Base-by-base conservation (phyloP, 2,888 invertebrate genomes). In the Campoplex nolae region DNA sequence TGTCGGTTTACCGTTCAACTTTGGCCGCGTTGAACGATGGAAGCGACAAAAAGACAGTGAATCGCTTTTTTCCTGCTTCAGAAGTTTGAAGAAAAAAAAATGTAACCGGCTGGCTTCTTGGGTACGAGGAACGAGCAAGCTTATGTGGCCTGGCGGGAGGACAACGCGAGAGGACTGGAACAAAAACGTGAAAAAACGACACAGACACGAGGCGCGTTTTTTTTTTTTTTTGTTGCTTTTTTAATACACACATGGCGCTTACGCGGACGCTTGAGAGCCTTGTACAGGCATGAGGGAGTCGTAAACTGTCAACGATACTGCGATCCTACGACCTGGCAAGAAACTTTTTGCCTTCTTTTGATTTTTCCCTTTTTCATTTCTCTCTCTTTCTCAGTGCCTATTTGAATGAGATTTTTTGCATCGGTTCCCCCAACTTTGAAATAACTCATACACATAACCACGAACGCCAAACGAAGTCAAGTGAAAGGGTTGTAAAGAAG, bases 221-320 rank as follows among this genome's bases (percentile, higher is more conserved):
- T 77, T 68, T 68, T 68, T 77, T 75, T 83, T 77, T 84, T 23
- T 0, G 23, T 58, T 75, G 45, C 62, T 76, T 81, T 81, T 84
- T 45, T 83, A 48, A 80, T 78, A 87, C 87, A 62, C 89, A 91
- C 93, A 92, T 91, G 92, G 92, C 92, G 91, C 91, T 87, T 92
- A 90, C 80, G 91, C 91, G 90, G 91, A 90, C 90, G 89, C 90
- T 81, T 85, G 85, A 77, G 85, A 89, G 82, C 88, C 77, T 70
- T 62, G 58, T 56, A 54, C 35, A 51, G 56, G 48, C 68, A 78
- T 75, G 84, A 80, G 80, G 81, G 84, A 84, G 90, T 89, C 91
- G 91, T 92, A 92, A 92, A 92, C 90, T 90, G 92, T 92, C 90
- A 91, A 88, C 91, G 91, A 91, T 91, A 90, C 89, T 89, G 84